Conservation (phyloP, 1,140 invertebrate genomes). For the Lethocerus indicus region DNA sequence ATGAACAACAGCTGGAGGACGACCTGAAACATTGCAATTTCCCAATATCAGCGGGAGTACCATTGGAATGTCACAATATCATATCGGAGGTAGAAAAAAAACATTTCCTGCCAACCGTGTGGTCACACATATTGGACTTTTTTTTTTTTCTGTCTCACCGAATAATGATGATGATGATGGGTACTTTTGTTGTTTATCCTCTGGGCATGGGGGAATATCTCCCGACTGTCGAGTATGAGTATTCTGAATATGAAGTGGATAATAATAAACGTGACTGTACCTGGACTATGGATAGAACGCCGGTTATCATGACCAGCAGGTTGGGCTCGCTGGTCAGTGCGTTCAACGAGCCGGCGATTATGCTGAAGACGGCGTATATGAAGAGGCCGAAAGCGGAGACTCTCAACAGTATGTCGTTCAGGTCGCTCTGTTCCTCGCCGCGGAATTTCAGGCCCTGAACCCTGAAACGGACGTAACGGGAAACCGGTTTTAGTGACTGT, state of each 20-base stretch:
- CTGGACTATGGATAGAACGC: constrained; percentile 68
- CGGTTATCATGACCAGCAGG: constrained; percentile 76
- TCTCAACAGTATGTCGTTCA: constrained; percentile 78
- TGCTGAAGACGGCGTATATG: constrained; percentile 80
- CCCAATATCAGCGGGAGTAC: too few species aligned
- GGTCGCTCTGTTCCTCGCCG: constrained; percentile 67
- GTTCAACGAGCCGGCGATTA: constrained; percentile 72
- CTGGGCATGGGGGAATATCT: too few species aligned
- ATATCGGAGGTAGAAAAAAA: too few species aligned
- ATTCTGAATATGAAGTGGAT: neutral
- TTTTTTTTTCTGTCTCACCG: too few species aligned
- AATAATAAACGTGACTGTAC: constrained; percentile 24
- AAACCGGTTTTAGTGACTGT: too few species aligned
- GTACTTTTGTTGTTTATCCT: neutral
- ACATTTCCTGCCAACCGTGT: too few species aligned
- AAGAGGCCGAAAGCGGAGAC: constrained; percentile 85
- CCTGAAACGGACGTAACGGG: constrained; percentile 37
- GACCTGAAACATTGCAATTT: constrained; percentile 34
- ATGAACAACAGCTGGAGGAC: constrained; percentile 88
- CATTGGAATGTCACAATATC: too few species aligned
- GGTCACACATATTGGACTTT: too few species aligned
- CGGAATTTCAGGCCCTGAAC: constrained; percentile 77
- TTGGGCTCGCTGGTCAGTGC: constrained; percentile 72
- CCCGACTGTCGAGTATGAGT: too few species aligned
- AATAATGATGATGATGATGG: too few species aligned